phyloP scores from a whole-genome alignment of 2,113 vertebrate species.

The Oreocharis arfaki region DNA sequence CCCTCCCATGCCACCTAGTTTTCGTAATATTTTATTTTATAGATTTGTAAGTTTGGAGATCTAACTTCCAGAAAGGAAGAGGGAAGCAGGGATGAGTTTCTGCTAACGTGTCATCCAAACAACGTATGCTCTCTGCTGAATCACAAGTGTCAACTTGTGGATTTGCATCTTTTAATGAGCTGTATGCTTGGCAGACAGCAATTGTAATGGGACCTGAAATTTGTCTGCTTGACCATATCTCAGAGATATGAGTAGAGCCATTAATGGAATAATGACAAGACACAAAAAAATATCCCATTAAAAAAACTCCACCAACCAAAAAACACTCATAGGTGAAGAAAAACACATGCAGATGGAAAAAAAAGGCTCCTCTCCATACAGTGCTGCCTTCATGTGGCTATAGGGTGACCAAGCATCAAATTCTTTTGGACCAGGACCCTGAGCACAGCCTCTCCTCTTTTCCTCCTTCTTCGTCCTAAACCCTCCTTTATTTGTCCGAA shows the following conservation, averaged over 20 bases:
- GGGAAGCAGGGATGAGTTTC: background rate
- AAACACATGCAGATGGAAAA: background rate
- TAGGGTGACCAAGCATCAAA: background rate
- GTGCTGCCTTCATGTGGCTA: background rate
- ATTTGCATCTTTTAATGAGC: conserved; percentile 52
- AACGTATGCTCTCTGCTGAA: background rate
- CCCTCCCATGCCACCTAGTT: background rate
- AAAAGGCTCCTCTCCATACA: background rate
- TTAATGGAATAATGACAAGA: background rate
- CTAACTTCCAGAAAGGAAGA: background rate
- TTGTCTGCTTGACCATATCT: conserved; percentile 2
- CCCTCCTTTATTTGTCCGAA: background rate
- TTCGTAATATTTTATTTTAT: background rate
- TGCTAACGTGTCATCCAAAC: background rate
- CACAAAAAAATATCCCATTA: background rate
- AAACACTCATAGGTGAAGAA: background rate
- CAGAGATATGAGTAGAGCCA: background rate
- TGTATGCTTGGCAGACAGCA: background rate
- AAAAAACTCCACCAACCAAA: background rate
- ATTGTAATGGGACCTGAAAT: background rate
- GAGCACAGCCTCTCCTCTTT: background rate
- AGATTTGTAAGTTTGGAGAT: background rate
- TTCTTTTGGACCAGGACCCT: background rate
- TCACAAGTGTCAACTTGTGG: background rate
- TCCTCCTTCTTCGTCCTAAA: background rate